Percentiles rank a stretch among this genome's conserved stretches.
Evolutionary conservation across 2,797 vertebrate genomes (phyloP).

Genomic region (Rhabdomys pumilio): DNA sequence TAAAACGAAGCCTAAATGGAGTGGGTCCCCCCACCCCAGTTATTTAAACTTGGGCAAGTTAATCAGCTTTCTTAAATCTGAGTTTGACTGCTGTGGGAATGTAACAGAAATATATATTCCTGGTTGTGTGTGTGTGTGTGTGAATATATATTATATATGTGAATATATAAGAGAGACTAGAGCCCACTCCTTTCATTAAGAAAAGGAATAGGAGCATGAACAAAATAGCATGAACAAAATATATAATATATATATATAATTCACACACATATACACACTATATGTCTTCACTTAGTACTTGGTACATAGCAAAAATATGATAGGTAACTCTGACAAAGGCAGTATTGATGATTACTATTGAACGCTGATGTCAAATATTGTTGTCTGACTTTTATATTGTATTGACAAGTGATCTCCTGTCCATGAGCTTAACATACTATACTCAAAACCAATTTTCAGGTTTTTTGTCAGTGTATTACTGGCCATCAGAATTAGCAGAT

Average conservation of each 20-base stretch:
- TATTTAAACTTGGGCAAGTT: slow-evolving; percentile 40
- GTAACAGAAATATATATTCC: neutral
- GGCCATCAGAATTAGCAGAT: slow-evolving; percentile 36
- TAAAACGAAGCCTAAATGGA: slow-evolving; percentile 17
- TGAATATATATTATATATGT: neutral
- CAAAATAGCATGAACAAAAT: no score
- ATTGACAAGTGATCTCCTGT: slow-evolving; percentile 40
- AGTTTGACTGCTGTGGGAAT: slow-evolving; percentile 60
- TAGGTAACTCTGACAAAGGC: neutral
- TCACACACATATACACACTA: neutral
- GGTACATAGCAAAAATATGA: neutral
- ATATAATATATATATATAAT: no score
- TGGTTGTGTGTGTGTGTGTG: no score
- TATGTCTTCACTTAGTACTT: slow-evolving; percentile 8
- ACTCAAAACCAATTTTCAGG: neutral
- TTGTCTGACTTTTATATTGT: slow-evolving; percentile 25
- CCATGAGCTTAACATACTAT: neutral
- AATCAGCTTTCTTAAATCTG: slow-evolving; percentile 61
- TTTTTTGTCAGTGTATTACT: slow-evolving; percentile 45
- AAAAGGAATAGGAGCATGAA: no score
- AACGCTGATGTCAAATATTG: neutral
- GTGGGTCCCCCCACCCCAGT: neutral
- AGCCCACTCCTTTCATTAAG: no score
- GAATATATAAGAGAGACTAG: no score
- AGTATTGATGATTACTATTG: neutral